Evolutionary conservation across 2,888 invertebrate genomes (phyloP).

Genomic region (Cephus spinipes): DNA sequence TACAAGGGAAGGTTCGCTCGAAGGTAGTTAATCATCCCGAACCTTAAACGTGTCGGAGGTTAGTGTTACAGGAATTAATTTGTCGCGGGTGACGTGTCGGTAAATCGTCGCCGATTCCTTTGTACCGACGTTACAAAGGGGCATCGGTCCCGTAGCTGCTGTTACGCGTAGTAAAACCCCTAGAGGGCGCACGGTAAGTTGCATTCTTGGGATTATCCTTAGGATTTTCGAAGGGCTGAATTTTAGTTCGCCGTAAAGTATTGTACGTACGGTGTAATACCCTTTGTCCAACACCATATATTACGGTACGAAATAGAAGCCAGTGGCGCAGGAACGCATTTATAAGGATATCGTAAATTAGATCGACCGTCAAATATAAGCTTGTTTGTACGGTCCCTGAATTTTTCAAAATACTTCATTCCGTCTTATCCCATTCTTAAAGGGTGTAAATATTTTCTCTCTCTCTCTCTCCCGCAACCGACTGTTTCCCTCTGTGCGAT

Average conservation of each 20-base stretch:
- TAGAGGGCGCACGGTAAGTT: not conserved
- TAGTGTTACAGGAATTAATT: conserved; percentile 59
- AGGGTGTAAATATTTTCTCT: conserved; percentile 1
- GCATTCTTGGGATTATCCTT: not conserved
- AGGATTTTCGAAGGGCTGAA: not conserved
- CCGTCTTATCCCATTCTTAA: not conserved
- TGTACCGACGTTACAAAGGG: not conserved
- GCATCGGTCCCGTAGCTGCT: not conserved
- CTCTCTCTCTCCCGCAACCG: not conserved
- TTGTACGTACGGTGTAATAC: not conserved
- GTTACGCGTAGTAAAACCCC: not conserved
- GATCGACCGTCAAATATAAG: not conserved
- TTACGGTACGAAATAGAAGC: conserved; percentile 24
- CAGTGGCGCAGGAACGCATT: conserved; percentile 21
- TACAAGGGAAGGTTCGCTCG: not conserved
- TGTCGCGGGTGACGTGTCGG: conserved; percentile 60
- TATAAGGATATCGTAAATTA: conserved; percentile 13
- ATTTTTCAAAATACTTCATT: not conserved
- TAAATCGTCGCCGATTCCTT: conserved; percentile 51
- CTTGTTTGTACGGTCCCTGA: not conserved
- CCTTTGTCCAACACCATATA: conserved; percentile 10
- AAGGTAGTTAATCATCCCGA: conserved; percentile 56
- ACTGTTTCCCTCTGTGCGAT: not conserved
- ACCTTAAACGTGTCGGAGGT: conserved; percentile 58
- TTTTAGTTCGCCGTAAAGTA: not conserved